Evolutionary conservation across 2,888 invertebrate species (phyloP).

Genomic region (Pandemis cinnamomeana): DNA sequence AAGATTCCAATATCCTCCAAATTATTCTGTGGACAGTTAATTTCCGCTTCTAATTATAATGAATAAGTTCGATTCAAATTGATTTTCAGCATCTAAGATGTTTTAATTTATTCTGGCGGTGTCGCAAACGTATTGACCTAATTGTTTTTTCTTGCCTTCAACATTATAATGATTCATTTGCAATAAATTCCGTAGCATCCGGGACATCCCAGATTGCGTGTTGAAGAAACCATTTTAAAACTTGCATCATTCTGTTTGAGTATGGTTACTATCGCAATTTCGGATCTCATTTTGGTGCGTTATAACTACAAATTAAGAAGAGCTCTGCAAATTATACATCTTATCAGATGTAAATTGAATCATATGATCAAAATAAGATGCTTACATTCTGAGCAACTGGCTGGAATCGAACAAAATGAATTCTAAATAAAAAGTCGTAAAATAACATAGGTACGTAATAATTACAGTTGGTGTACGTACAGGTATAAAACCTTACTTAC

Average conservation of each 20-base stretch:
- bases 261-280: neutral
- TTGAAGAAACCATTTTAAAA: constrained; percentile 1
- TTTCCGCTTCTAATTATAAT: constrained; percentile 10
- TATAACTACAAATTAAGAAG: neutral
- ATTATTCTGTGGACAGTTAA: constrained; percentile 6
- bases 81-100: constrained; percentile 8
- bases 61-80: constrained; percentile 8
- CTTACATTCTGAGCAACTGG: too few relatives aligned
- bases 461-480: too few relatives aligned
- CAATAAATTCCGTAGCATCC: constrained; percentile 1
- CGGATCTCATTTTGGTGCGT: neutral
- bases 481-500: too few relatives aligned
- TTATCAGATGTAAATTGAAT: too few relatives aligned
- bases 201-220: constrained; percentile 15
- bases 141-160: neutral
- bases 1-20: neutral
- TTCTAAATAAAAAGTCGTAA: too few relatives aligned
- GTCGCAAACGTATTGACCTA: constrained; percentile 14
- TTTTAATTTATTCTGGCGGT: constrained; percentile 10
- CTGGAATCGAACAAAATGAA: too few relatives aligned
- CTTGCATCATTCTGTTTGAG: constrained; percentile 8
- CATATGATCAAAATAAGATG: too few relatives aligned
- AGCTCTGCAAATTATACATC: neutral
- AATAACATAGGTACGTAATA: too few relatives aligned
- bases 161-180: constrained; percentile 21